A percentile compares a stretch with the other conserved stretches of the same genome.
Conservation (phyloP, 2,888 invertebrate species). For the Rhopalosiphum nymphaeae region DNA sequence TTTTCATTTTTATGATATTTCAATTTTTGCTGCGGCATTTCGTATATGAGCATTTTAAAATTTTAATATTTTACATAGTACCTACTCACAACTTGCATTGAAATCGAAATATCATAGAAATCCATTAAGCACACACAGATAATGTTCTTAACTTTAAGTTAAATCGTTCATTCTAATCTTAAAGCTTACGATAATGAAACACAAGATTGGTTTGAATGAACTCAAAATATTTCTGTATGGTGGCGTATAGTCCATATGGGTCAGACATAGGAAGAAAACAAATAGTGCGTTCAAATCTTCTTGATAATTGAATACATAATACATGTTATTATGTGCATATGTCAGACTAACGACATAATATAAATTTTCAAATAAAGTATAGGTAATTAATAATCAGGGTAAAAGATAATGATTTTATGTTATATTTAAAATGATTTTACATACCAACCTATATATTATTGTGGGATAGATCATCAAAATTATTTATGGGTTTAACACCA, state of each 20-base stretch:
- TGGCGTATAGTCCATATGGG: background rate
- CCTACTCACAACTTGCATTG: background rate
- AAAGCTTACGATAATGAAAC: background rate
- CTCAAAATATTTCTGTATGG: background rate
- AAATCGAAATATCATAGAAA: background rate
- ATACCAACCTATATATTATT: background rate
- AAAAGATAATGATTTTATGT: background rate
- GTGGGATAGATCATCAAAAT: background rate
- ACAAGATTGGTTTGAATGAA: background rate
- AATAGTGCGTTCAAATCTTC: background rate
- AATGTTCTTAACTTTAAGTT: background rate
- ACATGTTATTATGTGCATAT: background rate
- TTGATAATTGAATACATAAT: background rate
- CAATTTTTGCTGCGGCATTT: background rate
- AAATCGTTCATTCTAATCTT: background rate
- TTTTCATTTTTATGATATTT: background rate
- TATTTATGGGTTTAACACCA: background rate
- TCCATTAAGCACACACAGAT: background rate
- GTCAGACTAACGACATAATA: background rate
- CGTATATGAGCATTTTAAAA: background rate
- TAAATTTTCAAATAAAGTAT: background rate
- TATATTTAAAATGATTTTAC: background rate
- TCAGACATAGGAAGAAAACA: background rate
- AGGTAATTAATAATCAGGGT: slow-evolving; percentile 42
- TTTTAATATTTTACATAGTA: background rate